Evolutionary conservation across 1,140 invertebrate species (phyloP).

Genomic region (Zaprionus ornatus): DNA sequence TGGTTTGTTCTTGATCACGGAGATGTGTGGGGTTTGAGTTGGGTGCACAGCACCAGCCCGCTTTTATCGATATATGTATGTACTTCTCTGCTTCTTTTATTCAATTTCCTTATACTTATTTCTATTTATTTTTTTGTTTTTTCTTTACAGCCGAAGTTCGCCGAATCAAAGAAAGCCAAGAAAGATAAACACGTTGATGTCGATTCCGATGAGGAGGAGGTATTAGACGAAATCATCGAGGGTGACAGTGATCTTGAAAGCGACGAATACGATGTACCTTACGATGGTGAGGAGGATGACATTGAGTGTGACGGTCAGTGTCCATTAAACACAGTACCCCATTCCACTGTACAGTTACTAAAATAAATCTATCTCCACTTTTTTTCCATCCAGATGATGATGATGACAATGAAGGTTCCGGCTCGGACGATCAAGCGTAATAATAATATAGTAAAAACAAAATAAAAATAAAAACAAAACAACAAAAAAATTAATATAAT

Average conservation of each 20-base stretch:
- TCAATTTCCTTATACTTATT: constrained; percentile 11
- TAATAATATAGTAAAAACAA: constrained; percentile 83
- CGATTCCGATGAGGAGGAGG: constrained; percentile 79
- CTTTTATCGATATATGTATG: constrained; percentile 25
- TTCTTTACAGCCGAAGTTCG: constrained; percentile 75
- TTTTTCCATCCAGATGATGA: constrained; percentile 68
- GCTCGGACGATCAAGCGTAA: constrained; percentile 83
- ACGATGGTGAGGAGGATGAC: constrained; percentile 82
- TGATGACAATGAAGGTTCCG: constrained; percentile 82
- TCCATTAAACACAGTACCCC: background rate
- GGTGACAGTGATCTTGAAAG: constrained; percentile 83
- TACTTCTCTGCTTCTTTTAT: constrained; percentile 15
- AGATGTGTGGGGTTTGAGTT: constrained; percentile 70
- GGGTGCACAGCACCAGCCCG: constrained; percentile 38
- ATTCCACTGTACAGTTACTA: background rate
- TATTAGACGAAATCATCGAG: constrained; percentile 78
- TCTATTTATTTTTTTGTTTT: background rate
- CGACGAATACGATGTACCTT: constrained; percentile 82
- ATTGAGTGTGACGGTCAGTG: constrained; percentile 81
- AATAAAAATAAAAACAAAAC: constrained; percentile 70
- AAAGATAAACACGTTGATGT: constrained; percentile 77
- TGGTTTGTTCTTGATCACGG: constrained; percentile 75
- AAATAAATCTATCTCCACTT: constrained; percentile 22
- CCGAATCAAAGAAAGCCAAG: constrained; percentile 83
- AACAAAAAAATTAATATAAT: constrained; percentile 75